Percentiles rank a stretch among this genome's conserved stretches.
Evolutionary conservation across 1,140 invertebrate species (phyloP).

Genomic region (Bombus confusus): DNA sequence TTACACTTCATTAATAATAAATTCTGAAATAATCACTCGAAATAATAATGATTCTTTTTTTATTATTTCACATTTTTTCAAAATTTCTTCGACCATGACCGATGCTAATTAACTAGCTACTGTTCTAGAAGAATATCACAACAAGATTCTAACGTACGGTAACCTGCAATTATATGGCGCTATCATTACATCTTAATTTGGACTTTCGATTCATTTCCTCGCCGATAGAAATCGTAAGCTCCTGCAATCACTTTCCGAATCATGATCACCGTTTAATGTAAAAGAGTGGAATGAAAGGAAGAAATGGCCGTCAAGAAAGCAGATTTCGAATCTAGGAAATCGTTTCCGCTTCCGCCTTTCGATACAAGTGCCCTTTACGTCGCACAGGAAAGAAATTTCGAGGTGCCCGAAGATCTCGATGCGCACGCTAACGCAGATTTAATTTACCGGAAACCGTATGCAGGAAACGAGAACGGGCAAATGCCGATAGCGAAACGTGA

Average conservation of each 20-base stretch:
- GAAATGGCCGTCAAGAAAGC: background rate
- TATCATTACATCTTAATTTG: background rate
- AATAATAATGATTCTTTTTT: background rate
- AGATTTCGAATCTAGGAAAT: slow-evolving; percentile 14
- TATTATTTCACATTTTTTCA: background rate
- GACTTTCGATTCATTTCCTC: background rate
- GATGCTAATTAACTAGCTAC: background rate
- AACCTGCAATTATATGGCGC: background rate
- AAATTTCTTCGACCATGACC: background rate
- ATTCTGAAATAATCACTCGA: background rate
- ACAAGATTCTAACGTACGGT: no score
- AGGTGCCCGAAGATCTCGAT: slow-evolving; percentile 50
- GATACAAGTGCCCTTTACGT: background rate
- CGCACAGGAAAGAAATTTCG: background rate
- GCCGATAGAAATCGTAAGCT: no score
- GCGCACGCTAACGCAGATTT: slow-evolving; percentile 44
- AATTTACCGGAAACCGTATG: slow-evolving; percentile 58
- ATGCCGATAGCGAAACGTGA: slow-evolving; percentile 25
- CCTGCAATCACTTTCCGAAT: background rate
- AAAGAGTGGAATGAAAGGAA: background rate
- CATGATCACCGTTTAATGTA: no score
- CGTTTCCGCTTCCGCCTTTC: slow-evolving; percentile 37
- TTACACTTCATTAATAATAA: background rate
- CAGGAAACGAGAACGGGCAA: slow-evolving; percentile 47
- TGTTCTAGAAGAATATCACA: background rate